Percentiles rank a stretch among this genome's conserved stretches.
These are phyloP conservation scores for Hoplodrina ambigua DNA, from an alignment of 2,888 invertebrate genomes.

Conservation along the genomic window DNA sequence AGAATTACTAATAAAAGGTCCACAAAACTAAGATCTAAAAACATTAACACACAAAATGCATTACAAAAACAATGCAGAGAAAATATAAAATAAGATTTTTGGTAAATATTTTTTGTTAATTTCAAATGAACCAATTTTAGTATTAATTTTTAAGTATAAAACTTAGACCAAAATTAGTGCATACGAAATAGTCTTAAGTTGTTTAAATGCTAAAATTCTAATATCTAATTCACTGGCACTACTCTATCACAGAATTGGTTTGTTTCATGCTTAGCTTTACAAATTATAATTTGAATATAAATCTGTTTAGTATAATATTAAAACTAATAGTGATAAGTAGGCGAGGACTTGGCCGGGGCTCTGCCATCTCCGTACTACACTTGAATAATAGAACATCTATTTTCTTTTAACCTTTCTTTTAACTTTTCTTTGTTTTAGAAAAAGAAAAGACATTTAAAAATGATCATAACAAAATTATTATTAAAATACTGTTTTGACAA, in stretches of 20 bases:
- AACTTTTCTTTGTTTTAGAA: constrained; percentile 11
- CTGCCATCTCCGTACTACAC: not conserved
- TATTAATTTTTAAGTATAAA: no score
- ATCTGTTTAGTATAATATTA: constrained; percentile 18
- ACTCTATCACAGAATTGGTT: constrained; percentile 78
- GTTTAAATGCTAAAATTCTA: constrained; percentile 61
- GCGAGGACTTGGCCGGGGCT: constrained; percentile 3
- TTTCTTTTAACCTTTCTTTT: not conserved
- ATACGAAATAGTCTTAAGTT: constrained; percentile 52
- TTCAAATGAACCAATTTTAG: no score
- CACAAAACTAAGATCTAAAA: constrained; percentile 18
- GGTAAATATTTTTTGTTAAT: constrained; percentile 60
- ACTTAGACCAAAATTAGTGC: constrained; percentile 49
- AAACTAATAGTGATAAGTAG: constrained; percentile 17
- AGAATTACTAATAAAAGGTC: constrained; percentile 38
- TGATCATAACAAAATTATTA: not conserved
- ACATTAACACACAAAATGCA: constrained; percentile 29
- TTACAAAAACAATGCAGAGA: constrained; percentile 36
- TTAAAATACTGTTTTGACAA: constrained; percentile 30
- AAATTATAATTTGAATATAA: constrained; percentile 34
- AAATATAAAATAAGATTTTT: constrained; percentile 57
- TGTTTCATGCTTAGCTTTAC: constrained; percentile 42
- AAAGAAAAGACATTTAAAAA: not conserved
- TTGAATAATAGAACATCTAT: constrained; percentile 5
- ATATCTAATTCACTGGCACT: constrained; percentile 78